Percentiles rank a stretch among this genome's conserved stretches.
Evolutionary conservation across 64 coral and sea anemone genomes (phyloP).

Genomic region (Pocillopora damicornis): DNA sequence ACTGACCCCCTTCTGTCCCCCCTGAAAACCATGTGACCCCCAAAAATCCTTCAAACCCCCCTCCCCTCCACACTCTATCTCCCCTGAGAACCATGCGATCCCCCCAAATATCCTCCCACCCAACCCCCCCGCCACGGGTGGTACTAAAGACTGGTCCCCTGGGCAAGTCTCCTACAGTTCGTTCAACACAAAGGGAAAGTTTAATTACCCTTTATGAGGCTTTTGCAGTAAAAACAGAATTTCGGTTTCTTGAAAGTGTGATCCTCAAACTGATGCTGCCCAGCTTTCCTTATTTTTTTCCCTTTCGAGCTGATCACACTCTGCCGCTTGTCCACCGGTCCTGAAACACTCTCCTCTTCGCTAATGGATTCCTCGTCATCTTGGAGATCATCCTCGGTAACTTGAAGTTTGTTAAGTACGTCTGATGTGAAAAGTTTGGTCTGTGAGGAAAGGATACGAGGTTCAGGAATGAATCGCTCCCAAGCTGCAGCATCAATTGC

Average conservation of each 20-base stretch:
- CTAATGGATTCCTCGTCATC: conserved; percentile 49
- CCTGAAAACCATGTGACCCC: no score
- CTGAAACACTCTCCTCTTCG: conserved; percentile 65
- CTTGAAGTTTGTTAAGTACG: conserved; percentile 60
- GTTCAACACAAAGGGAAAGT: not conserved
- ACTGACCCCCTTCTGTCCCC: no score
- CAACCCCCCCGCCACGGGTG: no score
- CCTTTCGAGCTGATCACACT: conserved; percentile 60
- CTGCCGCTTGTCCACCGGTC: conserved; percentile 56
- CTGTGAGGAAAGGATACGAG: not conserved
- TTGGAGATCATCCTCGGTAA: conserved; percentile 72
- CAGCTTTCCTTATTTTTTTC: conserved; percentile 51
- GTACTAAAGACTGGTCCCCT: no score
- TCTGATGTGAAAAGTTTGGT: conserved; percentile 57
- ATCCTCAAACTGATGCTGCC: conserved; percentile 82
- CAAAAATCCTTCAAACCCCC: no score
- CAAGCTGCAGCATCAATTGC: no score
- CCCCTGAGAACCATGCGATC: no score
- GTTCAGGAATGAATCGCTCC: not conserved
- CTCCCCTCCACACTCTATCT: no score
- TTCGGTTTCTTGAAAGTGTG: conserved; percentile 81
- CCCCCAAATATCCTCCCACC: no score
- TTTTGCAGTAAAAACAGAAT: conserved; percentile 83
- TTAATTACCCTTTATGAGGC: conserved; percentile 75
- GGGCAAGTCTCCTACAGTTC: no score